phyloP scores from a whole-genome alignment of 2,113 vertebrate genomes.

The Cricetomys ansorgei region DNA sequence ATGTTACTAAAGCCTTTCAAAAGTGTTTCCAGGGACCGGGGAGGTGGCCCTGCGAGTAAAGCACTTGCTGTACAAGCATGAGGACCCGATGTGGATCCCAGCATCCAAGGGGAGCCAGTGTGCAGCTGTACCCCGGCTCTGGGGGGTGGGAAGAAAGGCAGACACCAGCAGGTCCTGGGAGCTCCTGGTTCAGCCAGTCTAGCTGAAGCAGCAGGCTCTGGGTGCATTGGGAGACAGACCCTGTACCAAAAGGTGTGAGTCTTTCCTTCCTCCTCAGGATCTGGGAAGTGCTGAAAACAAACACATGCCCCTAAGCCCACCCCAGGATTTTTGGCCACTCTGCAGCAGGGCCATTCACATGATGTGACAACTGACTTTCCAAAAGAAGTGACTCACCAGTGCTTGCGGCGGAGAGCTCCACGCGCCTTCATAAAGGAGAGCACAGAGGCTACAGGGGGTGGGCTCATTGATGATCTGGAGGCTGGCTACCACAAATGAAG shows the following conservation, averaged over 20 bases:
- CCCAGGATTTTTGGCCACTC: not conserved
- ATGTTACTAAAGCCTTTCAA: not conserved
- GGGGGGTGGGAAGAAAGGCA: not conserved
- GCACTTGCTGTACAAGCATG: not conserved
- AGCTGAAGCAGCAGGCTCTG: not conserved
- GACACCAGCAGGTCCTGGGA: not conserved
- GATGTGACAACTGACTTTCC: not conserved
- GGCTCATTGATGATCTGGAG: not conserved
- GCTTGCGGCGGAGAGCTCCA: not conserved
- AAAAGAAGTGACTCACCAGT: not conserved
- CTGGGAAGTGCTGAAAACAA: not conserved
- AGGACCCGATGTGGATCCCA: not conserved
- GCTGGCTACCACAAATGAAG: not conserved
- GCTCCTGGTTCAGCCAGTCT: not conserved
- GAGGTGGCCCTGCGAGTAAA: not conserved
- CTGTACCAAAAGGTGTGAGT: not conserved
- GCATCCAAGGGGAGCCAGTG: not conserved
- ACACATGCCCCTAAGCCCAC: not conserved
- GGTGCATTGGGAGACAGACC: not conserved
- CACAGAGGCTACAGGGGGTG: not conserved
- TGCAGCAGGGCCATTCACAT: too few species aligned
- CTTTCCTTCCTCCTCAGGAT: not conserved
- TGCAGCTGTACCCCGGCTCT: not conserved
- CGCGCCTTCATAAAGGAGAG: not conserved
- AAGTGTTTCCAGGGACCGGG: not conserved